These are phyloP conservation scores for Rugalucina vietnamica DNA, from an alignment of 2,888 invertebrate species.

Conservation along the genomic window DNA sequence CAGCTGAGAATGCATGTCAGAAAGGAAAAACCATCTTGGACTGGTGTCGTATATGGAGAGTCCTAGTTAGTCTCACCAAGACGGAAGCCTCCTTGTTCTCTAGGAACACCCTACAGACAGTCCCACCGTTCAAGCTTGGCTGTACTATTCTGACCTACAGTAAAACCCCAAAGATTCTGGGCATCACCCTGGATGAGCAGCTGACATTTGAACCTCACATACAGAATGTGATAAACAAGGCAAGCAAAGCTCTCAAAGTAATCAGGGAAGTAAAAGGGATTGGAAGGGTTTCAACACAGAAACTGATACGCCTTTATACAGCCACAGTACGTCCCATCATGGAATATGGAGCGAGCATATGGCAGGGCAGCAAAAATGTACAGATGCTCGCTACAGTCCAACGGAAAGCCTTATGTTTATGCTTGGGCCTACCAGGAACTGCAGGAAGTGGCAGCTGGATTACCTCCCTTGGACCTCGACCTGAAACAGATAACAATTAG, in stretches of 20 bases:
- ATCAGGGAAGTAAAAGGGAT: conserved; percentile 39
- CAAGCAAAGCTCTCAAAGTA: conserved; percentile 8
- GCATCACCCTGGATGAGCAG: conserved; percentile 19
- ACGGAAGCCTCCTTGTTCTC: conserved; percentile 15
- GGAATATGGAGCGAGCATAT: background rate
- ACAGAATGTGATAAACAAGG: conserved; percentile 7
- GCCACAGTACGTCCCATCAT: background rate
- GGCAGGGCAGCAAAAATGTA: too few species aligned
- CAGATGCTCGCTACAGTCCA: too few species aligned
- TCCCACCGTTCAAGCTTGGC: background rate
- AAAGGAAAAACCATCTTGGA: background rate
- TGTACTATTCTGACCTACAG: background rate
- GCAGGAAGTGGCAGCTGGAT: too few species aligned
- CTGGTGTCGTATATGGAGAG: conserved; percentile 7
- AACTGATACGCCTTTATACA: background rate
- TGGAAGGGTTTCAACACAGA: background rate
- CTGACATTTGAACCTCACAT: conserved; percentile 9
- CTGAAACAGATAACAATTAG: too few species aligned
- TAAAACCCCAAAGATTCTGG: conserved; percentile 3
- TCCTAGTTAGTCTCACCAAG: background rate
- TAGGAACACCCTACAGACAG: background rate
- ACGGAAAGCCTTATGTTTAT: too few species aligned
- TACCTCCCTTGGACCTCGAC: too few species aligned
- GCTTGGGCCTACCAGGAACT: too few species aligned
- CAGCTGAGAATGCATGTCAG: background rate